Evolutionary conservation across 2,888 invertebrate genomes (phyloP).

Genomic region (Dione juno): DNA sequence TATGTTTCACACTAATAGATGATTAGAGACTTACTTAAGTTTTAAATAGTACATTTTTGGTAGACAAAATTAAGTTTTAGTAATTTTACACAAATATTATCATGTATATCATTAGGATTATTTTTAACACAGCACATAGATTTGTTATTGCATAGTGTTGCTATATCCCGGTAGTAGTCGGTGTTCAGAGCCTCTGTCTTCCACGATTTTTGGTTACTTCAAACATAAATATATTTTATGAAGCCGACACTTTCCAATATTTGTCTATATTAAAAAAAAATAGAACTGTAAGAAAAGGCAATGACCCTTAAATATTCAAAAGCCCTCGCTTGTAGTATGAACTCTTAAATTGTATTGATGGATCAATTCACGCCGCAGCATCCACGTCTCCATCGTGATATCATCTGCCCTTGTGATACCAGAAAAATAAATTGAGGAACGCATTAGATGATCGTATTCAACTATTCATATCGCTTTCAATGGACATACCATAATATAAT

Average conservation of each 20-base stretch:
- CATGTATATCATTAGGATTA: no score
- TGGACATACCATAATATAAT: conserved; percentile 9
- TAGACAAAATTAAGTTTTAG: no score
- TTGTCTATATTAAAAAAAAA: not conserved
- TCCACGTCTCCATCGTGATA: conserved; percentile 32
- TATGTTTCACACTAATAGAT: not conserved
- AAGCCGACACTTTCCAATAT: not conserved
- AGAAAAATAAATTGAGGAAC: conserved; percentile 43
- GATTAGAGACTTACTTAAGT: not conserved
- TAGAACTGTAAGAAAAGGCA: conserved; percentile 53
- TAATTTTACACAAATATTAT: no score
- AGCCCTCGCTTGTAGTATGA: conserved; percentile 50
- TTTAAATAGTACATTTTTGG: not conserved
- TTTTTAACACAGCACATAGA: no score
- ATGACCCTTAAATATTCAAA: conserved; percentile 64
- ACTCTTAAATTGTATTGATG: conserved; percentile 57
- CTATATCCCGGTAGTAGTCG: no score
- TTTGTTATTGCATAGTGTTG: no score
- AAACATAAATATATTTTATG: no score
- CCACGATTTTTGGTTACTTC: no score
- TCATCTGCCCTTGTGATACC: conserved; percentile 50
- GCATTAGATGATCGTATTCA: conserved; percentile 39
- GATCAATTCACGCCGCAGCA: conserved; percentile 58
- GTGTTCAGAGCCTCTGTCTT: no score
- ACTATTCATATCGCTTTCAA: conserved; percentile 30